Percentiles rank a stretch among this genome's conserved stretches.
These are phyloP conservation scores for Amphipyra berbera DNA, from an alignment of 2,888 invertebrate genomes.

Conservation along the genomic window DNA sequence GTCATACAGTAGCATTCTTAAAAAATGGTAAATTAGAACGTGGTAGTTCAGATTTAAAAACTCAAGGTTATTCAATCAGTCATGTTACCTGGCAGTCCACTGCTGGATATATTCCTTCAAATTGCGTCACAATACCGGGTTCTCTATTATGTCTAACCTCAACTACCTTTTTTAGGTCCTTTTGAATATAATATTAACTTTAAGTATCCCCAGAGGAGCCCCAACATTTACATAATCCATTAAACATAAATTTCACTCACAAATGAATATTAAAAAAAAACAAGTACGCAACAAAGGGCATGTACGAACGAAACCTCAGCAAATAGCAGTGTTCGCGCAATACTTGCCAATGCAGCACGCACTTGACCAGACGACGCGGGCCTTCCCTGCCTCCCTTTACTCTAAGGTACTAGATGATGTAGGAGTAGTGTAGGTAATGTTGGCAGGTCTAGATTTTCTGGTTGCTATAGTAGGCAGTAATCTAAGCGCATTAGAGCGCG, in stretches of 20 bases:
- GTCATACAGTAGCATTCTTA: too few relatives aligned
- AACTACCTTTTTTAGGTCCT: not conserved
- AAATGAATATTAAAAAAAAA: constrained; percentile 49
- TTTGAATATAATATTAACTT: constrained; percentile 14
- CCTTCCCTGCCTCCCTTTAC: constrained; percentile 52
- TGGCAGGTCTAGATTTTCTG: constrained; percentile 67
- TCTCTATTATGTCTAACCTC: not conserved
- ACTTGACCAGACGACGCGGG: constrained; percentile 59
- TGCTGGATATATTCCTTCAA: not conserved
- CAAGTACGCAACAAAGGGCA: constrained; percentile 58
- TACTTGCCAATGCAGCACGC: constrained; percentile 73
- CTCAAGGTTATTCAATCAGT: not conserved
- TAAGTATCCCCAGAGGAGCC: constrained; percentile 2
- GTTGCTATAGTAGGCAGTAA: constrained; percentile 81
- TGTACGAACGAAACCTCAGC: constrained; percentile 76
- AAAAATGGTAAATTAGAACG: too few relatives aligned
- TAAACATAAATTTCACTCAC: constrained; percentile 29
- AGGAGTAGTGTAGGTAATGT: constrained; percentile 35
- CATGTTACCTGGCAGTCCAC: not conserved
- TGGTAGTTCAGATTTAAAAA: not conserved
- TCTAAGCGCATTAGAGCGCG: constrained; percentile 86
- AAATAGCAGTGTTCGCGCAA: constrained; percentile 80
- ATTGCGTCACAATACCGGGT: not conserved
- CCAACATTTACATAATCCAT: constrained; percentile 35
- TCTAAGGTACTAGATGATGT: not conserved